These are phyloP conservation scores for Drosophila subobscura DNA, from an alignment of 1,140 invertebrate species.

Conservation along the genomic window DNA sequence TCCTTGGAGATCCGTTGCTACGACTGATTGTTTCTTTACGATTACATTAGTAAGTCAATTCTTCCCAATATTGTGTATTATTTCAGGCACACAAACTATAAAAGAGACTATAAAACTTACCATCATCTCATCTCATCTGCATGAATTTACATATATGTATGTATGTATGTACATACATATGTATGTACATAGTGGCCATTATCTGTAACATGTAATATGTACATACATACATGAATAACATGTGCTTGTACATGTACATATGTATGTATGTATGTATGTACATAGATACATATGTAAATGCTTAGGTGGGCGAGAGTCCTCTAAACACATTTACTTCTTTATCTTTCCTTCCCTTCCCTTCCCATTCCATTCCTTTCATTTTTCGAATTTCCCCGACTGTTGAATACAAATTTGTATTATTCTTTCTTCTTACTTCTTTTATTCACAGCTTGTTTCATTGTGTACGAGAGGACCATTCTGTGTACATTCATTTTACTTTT, in stretches of 20 bases:
- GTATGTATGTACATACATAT: too few relatives aligned
- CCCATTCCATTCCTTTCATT: conserved; percentile 55
- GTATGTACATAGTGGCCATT: too few relatives aligned
- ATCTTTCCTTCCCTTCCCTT: conserved; percentile 43
- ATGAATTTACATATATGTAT: too few relatives aligned
- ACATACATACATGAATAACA: neutral
- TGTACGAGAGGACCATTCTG: conserved; percentile 25
- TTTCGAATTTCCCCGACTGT: conserved; percentile 58
- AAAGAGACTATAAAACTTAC: too few relatives aligned
- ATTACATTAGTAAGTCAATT: too few relatives aligned
- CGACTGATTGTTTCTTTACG: too few relatives aligned
- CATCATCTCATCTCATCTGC: too few relatives aligned
- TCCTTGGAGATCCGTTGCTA: too few relatives aligned
- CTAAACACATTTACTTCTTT: conserved; percentile 29
- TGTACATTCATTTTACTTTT: conserved; percentile 47
- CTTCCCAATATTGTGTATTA: too few relatives aligned
- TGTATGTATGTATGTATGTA: neutral
- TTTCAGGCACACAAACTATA: too few relatives aligned
- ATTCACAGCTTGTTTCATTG: conserved; percentile 45
- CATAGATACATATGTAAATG: conserved; percentile 11
- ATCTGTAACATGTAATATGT: neutral
- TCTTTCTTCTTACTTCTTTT: conserved; percentile 41
- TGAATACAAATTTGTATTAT: conserved; percentile 60
- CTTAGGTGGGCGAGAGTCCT: neutral
- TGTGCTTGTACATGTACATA: too few relatives aligned